Conservation (phyloP, 2,797 vertebrate genomes). For the Platyrinchus mystaceus region DNA sequence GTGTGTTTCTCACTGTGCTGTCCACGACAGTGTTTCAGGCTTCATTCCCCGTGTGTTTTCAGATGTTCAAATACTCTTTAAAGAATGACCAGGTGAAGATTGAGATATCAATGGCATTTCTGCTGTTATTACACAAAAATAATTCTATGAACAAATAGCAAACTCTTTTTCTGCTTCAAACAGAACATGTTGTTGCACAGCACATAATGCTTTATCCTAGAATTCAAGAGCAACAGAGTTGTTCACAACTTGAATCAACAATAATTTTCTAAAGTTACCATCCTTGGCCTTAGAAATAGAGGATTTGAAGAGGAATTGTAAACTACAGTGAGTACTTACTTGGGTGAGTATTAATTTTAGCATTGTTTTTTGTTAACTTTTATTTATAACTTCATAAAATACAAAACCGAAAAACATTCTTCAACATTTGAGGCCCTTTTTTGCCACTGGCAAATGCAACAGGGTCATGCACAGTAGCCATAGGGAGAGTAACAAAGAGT, state of each 20-base stretch:
- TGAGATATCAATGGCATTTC: not conserved
- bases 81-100: not conserved
- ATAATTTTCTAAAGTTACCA: conserved; percentile 80
- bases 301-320: conserved; percentile 75
- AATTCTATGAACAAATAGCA: not conserved
- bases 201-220: conserved; percentile 82
- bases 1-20: not conserved
- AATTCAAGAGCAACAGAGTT: conserved; percentile 81
- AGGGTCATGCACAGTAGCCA: conserved; percentile 68
- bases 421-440: conserved; percentile 76
- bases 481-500: conserved; percentile 80
- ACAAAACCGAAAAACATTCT: conserved; percentile 82
- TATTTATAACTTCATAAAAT: conserved; percentile 60
- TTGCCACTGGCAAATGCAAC: not conserved
- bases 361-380: not conserved
- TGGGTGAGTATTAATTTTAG: not conserved
- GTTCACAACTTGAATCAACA: conserved; percentile 76
- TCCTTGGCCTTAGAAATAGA: conserved; percentile 78
- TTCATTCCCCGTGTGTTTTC: not conserved
- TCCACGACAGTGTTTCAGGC: not conserved
- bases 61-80: not conserved
- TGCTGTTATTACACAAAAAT: not conserved
- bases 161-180: not conserved
- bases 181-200: not conserved
- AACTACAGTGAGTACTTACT: conserved; percentile 69